Percentiles rank a stretch among this genome's conserved stretches.
Evolutionary conservation across 2,888 invertebrate species (phyloP).

Genomic region (Patella caerulea): DNA sequence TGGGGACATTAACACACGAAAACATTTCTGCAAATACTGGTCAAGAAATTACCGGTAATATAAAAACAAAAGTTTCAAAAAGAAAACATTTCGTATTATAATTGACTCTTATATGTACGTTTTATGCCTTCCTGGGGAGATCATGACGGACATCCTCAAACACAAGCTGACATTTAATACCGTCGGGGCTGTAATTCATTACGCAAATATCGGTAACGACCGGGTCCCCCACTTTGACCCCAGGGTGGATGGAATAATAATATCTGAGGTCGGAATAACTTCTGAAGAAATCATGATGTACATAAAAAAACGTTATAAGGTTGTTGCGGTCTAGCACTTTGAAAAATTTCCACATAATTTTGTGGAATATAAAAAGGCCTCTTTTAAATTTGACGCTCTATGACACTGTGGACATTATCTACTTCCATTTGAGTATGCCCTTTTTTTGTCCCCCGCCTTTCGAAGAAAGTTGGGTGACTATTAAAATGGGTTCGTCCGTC

Average conservation of each 20-base stretch:
- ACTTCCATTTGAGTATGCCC: constrained; percentile 29
- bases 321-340: constrained; percentile 1
- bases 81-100: not conserved
- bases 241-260: constrained; percentile 1
- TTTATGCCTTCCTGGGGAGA: not conserved
- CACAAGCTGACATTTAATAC: not conserved
- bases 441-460: not conserved
- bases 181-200: constrained; percentile 8
- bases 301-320: constrained; percentile 16
- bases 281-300: constrained; percentile 7
- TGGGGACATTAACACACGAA: too few relatives aligned
- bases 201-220: not conserved
- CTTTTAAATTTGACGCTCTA: constrained; percentile 14
- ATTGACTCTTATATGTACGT: not conserved
- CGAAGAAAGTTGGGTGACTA: too few relatives aligned
- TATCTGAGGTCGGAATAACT: not conserved
- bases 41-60: too few relatives aligned
- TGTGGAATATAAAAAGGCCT: not conserved
- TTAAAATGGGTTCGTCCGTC: too few relatives aligned
- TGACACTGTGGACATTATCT: constrained; percentile 21
- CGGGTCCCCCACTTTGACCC: not conserved
- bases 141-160: not conserved
- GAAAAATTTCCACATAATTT: constrained; percentile 1
- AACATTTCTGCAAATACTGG: too few relatives aligned
- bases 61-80: not conserved